Percentiles rank a stretch among this genome's conserved stretches.
phyloP scores from a whole-genome alignment of 2,113 vertebrate species.

The Ancistrus triradiatus region DNA sequence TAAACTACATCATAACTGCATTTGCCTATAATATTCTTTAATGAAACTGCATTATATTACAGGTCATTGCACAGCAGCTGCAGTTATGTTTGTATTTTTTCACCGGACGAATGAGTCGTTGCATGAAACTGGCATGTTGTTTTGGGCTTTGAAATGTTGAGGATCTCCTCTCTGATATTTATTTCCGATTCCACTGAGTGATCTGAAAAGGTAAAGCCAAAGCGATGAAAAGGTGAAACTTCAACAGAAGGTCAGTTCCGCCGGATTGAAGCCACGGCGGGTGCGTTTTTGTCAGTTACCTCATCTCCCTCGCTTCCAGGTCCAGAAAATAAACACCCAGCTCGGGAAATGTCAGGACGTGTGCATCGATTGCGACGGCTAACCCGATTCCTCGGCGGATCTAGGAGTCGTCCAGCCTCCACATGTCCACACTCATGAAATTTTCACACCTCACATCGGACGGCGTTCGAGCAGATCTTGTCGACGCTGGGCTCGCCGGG shows the following conservation, averaged over 20 bases:
- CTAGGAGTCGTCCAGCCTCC: not conserved
- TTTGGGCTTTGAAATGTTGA: not conserved
- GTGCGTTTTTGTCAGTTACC: slow-evolving; percentile 28
- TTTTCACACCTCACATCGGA: no score
- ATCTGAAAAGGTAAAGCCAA: slow-evolving; percentile 31
- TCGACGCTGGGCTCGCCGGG: not conserved
- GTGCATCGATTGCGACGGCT: slow-evolving; percentile 31
- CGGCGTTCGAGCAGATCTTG: not conserved
- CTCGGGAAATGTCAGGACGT: slow-evolving; percentile 39
- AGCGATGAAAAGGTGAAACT: not conserved
- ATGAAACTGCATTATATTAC: no score
- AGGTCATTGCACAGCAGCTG: no score
- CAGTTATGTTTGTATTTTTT: no score
- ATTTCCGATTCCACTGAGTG: slow-evolving; percentile 51
- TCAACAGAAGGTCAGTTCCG: slow-evolving; percentile 59
- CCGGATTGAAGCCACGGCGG: slow-evolving; percentile 49
- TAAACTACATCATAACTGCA: no score
- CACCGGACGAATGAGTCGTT: no score
- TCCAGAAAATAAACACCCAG: slow-evolving; percentile 53
- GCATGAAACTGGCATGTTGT: no score
- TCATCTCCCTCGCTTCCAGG: slow-evolving; percentile 43
- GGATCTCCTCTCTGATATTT: slow-evolving; percentile 49
- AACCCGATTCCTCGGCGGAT: slow-evolving; percentile 18
- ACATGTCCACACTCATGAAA: not conserved
- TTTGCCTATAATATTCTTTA: no score